Evolutionary conservation across 2,888 invertebrate genomes (phyloP).

Genomic region (Pachycephus smyrnensis): DNA sequence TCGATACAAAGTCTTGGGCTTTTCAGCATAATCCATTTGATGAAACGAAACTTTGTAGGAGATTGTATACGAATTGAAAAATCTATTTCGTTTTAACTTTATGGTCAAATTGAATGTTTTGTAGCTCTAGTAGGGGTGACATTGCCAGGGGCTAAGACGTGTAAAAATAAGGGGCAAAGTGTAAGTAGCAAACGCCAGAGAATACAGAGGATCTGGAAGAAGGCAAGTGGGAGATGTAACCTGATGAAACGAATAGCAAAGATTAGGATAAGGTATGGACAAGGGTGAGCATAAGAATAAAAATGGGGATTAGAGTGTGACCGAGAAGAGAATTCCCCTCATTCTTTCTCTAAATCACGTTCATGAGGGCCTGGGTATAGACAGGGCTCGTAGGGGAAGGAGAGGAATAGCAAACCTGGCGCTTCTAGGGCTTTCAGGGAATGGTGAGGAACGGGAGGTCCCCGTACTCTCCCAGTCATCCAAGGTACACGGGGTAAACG

Average conservation of each 20-base stretch:
- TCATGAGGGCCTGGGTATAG: constrained; percentile 58
- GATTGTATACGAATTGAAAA: constrained; percentile 67
- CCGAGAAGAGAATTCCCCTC: constrained; percentile 50
- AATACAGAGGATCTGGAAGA: constrained; percentile 32
- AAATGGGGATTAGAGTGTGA: constrained; percentile 23
- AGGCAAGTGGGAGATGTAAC: constrained; percentile 12
- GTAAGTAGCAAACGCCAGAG: constrained; percentile 26
- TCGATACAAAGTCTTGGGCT: too few relatives aligned
- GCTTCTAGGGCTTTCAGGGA: constrained; percentile 2
- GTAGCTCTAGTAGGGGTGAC: constrained; percentile 61
- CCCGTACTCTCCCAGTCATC: constrained; percentile 9
- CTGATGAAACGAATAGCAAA: too few relatives aligned
- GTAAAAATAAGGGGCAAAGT: constrained; percentile 20
- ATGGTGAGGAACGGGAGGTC: constrained; percentile 21
- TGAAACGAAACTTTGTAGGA: constrained; percentile 25
- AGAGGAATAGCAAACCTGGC: constrained; percentile 30
- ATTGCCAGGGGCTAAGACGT: constrained; percentile 10
- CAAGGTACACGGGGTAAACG: constrained; percentile 45
- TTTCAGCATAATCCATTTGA: too few relatives aligned
- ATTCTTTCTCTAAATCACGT: constrained; percentile 59
- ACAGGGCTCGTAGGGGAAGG: constrained; percentile 43
- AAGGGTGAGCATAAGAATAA: constrained; percentile 24
- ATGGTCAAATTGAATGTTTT: constrained; percentile 74
- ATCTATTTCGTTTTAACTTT: constrained; percentile 73
- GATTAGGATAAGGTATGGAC: constrained; percentile 11